These are phyloP conservation scores for Macaca mulatta DNA, from an alignment of 2,113 vertebrate species.

Conservation along the genomic window DNA sequence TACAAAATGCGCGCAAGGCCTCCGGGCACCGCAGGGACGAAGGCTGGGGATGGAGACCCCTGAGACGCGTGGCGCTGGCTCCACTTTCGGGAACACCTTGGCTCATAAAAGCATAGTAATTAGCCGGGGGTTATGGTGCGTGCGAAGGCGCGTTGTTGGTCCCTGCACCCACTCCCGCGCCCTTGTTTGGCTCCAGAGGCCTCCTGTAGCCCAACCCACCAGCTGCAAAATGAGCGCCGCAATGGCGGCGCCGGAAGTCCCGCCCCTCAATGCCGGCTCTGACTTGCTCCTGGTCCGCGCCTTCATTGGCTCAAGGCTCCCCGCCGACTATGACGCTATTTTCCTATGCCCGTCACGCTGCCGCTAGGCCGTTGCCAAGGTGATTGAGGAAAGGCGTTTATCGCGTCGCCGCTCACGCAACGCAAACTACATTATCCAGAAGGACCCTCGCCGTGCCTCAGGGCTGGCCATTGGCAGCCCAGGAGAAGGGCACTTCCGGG, in stretches of 20 bases:
- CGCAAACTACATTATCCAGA: background rate
- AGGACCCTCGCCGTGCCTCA: fast-evolving
- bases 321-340: fast-evolving
- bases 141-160: background rate
- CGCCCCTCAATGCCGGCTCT: fast-evolving
- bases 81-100: background rate
- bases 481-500: background rate
- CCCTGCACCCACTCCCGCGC: too few species aligned
- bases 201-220: background rate
- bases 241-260: background rate
- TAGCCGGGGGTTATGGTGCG: fast-evolving
- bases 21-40: background rate
- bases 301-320: background rate
- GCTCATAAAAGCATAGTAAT: background rate
- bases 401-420: fast-evolving
- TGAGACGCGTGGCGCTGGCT: background rate
- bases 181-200: background rate
- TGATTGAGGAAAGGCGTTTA: background rate
- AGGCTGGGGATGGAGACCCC: background rate
- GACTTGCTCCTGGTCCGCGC: background rate
- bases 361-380: background rate
- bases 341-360: background rate
- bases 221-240: fast-evolving
- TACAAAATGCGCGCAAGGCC: background rate
- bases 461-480: background rate